Evolutionary conservation across 64 coral and sea anemone species (phyloP).

Genomic region (Dendronephthya gigantea): DNA sequence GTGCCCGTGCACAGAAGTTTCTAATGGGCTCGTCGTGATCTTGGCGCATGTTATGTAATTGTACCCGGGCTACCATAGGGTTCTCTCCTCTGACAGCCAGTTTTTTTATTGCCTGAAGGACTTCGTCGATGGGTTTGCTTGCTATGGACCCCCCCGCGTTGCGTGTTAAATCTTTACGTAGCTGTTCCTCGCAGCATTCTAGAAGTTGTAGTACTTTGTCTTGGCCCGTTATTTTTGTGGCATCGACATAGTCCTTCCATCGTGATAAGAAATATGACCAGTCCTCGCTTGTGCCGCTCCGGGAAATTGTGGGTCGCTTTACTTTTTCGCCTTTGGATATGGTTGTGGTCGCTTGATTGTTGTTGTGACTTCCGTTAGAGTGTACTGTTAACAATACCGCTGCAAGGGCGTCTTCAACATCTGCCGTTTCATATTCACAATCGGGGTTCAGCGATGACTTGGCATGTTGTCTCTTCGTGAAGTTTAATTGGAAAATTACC

Average conservation of each 20-base stretch:
- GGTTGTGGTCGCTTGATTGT: background rate
- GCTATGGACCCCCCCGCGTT: background rate
- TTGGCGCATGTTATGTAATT: background rate
- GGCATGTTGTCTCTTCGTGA: too few relatives aligned
- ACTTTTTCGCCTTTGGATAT: too few relatives aligned
- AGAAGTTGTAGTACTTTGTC: background rate
- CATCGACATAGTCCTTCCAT: background rate
- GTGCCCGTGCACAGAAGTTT: background rate
- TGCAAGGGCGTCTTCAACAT: too few relatives aligned
- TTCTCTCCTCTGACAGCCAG: background rate
- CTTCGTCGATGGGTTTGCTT: background rate
- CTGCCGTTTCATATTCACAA: too few relatives aligned
- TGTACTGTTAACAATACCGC: background rate
- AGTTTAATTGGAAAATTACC: too few relatives aligned
- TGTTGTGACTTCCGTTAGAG: background rate
- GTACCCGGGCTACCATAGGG: background rate
- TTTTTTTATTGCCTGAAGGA: background rate
- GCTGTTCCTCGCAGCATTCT: background rate
- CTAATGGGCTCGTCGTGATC: background rate
- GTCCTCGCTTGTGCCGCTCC: background rate
- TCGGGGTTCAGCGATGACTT: too few relatives aligned
- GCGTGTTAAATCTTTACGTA: background rate
- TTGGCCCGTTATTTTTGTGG: background rate
- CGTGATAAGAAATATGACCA: background rate
- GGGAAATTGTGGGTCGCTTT: background rate